Percentiles rank a stretch among this genome's conserved stretches.
Conservation (phyloP, 2,113 vertebrate genomes). For the Microcebus jonahi region DNA sequence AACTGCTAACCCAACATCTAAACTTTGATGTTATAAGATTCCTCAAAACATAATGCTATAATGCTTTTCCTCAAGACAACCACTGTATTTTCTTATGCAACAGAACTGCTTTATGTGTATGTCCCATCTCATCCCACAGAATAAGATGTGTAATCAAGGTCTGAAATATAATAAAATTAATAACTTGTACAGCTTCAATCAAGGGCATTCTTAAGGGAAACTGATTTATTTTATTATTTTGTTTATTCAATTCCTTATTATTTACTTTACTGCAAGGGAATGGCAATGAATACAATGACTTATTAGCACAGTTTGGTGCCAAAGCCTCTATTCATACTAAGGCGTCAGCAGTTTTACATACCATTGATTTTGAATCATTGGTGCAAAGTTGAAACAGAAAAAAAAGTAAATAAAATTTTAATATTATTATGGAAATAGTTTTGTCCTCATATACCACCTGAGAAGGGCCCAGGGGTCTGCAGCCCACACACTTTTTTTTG, state of each 20-base stretch:
- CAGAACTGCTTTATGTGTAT: neutral
- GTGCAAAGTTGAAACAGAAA: neutral
- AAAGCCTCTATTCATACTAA: neutral
- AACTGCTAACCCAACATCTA: neutral
- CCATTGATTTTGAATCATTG: neutral
- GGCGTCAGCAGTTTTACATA: neutral
- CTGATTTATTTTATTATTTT: neutral
- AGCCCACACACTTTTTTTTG: neutral
- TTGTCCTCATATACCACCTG: neutral
- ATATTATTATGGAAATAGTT: neutral
- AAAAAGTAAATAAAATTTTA: neutral
- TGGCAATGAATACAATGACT: neutral
- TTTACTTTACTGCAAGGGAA: neutral
- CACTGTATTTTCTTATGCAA: fast-evolving
- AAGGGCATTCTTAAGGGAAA: neutral
- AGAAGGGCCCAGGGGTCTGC: neutral
- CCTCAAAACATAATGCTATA: fast-evolving
- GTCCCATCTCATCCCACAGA: neutral
- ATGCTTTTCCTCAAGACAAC: neutral
- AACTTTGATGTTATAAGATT: neutral
- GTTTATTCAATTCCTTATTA: neutral
- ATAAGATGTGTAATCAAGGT: neutral
- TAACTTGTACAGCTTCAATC: neutral
- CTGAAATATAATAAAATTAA: neutral
- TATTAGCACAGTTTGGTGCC: too few species aligned